These are phyloP conservation scores for Semicossyphus pulcher DNA, from an alignment of 2,113 vertebrate species.

Conservation along the genomic window DNA sequence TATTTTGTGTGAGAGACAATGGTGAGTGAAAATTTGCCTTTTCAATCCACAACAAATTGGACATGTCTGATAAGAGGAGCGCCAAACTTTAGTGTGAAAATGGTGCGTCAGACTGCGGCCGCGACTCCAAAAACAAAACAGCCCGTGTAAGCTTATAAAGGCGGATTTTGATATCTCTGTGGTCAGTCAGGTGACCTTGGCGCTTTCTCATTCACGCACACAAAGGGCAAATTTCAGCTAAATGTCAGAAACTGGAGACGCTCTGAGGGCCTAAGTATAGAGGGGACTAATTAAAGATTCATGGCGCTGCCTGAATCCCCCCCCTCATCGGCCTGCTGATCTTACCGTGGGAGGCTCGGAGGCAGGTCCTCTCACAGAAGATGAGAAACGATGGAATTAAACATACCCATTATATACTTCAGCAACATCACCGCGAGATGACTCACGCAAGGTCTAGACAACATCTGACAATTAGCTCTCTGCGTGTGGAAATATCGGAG, in stretches of 20 bases:
- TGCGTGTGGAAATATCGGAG: slow-evolving; percentile 12
- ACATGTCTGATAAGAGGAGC: neutral
- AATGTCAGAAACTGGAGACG: slow-evolving; percentile 83
- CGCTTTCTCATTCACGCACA: slow-evolving; percentile 55
- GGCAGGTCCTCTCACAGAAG: slow-evolving; percentile 57
- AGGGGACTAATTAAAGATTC: slow-evolving; percentile 84
- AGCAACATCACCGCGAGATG: slow-evolving; percentile 47
- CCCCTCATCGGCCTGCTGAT: slow-evolving; percentile 68
- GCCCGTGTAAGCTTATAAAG: slow-evolving; percentile 11
- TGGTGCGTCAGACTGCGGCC: neutral
- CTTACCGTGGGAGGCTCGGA: slow-evolving; percentile 68
- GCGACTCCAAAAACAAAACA: slow-evolving; percentile 14
- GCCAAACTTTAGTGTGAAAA: neutral
- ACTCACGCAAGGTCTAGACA: slow-evolving; percentile 57
- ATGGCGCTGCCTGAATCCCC: slow-evolving; percentile 76
- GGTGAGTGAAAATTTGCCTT: slow-evolving; percentile 19
- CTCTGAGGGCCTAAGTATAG: slow-evolving; percentile 77
- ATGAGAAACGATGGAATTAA: slow-evolving; percentile 60
- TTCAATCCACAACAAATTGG: neutral
- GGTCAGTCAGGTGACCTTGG: slow-evolving; percentile 72
- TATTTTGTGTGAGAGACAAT: slow-evolving; percentile 26
- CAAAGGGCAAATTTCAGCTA: slow-evolving; percentile 82
- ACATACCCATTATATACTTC: slow-evolving; percentile 62
- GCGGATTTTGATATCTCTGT: slow-evolving; percentile 54
- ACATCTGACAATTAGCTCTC: slow-evolving; percentile 41